Evolutionary conservation across 2,888 invertebrate species (phyloP), one percentile per base, ranked within the genome.

Genomic region (Drosophila neotestacea): DNA sequence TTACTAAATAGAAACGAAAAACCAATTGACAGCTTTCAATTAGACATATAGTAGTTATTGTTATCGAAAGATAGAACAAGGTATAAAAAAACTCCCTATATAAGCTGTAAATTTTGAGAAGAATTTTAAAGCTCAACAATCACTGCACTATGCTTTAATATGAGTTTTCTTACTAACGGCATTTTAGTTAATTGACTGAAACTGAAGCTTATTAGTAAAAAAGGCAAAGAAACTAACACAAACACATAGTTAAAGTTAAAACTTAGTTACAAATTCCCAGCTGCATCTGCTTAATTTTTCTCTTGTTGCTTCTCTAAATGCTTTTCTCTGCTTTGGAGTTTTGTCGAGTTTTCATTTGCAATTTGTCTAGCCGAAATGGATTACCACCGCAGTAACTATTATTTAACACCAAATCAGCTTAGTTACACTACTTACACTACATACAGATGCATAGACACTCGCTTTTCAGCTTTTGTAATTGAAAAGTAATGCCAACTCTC

Each of bases 401-500:
- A 70, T 63, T 78, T 63, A 77, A 74, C 56, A 70, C 63, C 28
- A 62, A 79, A 77, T 74, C 70, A 62, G 65, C 76, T 77, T 78
- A 77, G 69, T 62, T 65, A 73, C 63, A 41, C 9, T 48, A 52
- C 51, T 36, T 51, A 64, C 6, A 32, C 0, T 16, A 39, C 38
- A 42, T 28, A 51, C 27, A 42, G 46, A 38, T n/a, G 59, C 11
- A 51, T 38, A 22, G 32, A 48, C 11, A 47, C 13, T 5, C 13
- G 54, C 61, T 73, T 64, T 64, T 60, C 63, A 73, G 73, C 63
- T 54, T 46, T 39, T 36, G 60, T 76, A 76, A 76, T 73, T 76
- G 73, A 73, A 68, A 78, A 64, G 52, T 68, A 76, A 73, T 54
- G 72, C 52, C 77, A 76, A 79, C 83, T 51, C 63, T 76, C 72